These are phyloP conservation scores for Rhynchomys soricoides DNA, from an alignment of 2,113 vertebrate genomes.

Conservation along the genomic window DNA sequence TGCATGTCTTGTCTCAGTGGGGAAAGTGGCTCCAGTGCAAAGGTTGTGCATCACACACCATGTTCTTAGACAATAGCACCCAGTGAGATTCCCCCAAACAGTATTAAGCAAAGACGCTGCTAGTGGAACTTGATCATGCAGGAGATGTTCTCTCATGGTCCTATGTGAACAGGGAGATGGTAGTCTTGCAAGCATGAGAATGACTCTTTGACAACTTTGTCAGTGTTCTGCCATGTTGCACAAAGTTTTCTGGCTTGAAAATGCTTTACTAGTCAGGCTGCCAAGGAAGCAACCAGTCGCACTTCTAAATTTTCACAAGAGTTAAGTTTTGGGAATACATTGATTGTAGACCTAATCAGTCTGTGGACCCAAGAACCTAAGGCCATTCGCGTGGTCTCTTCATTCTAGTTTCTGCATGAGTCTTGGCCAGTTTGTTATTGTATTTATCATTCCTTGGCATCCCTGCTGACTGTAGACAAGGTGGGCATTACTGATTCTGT, in stretches of 20 bases:
- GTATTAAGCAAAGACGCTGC: background rate
- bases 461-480: background rate
- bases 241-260: background rate
- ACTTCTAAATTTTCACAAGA: background rate
- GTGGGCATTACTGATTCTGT: background rate
- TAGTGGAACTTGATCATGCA: background rate
- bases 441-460: background rate
- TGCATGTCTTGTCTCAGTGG: background rate
- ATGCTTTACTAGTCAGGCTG: background rate
- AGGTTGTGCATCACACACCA: background rate
- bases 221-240: background rate
- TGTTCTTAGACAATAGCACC: background rate
- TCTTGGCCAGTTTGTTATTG: background rate
- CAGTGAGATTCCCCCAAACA: background rate
- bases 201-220: background rate
- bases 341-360: background rate
- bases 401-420: constrained; percentile 1
- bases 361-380: background rate
- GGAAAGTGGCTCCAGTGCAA: constrained; percentile 29
- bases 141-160: background rate
- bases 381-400: background rate
- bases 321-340: constrained; percentile 1
- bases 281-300: background rate
- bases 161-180: background rate
- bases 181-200: background rate